Percentiles rank a stretch among this genome's conserved stretches.
These are phyloP conservation scores for Octodon degus DNA, from an alignment of 2,113 vertebrate genomes.

Conservation along the genomic window DNA sequence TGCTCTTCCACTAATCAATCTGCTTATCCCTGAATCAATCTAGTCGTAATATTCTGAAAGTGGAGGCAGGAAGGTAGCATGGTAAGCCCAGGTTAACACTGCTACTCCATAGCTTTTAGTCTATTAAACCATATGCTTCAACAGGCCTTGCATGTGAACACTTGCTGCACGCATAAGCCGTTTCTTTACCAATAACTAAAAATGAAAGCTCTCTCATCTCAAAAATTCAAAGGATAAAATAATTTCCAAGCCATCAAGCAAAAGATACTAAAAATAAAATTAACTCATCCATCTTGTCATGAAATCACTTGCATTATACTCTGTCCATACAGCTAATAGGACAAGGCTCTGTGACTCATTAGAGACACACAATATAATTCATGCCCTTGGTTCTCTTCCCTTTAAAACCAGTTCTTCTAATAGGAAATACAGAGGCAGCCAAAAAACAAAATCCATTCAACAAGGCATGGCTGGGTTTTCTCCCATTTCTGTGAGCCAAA, in stretches of 20 bases:
- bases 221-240: constrained; percentile 45
- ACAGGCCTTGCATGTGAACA: neutral
- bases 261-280: constrained; percentile 30
- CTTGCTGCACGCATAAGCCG: constrained; percentile 11
- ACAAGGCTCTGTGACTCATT: neutral
- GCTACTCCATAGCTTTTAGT: constrained; percentile 10
- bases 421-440: constrained; percentile 39
- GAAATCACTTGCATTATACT: neutral
- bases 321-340: neutral
- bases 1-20: neutral
- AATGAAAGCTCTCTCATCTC: constrained; percentile 23
- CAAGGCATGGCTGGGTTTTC: constrained; percentile 58
- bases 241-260: neutral
- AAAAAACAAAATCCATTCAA: constrained; percentile 69
- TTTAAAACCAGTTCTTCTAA: constrained; percentile 55
- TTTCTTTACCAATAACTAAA: constrained; percentile 32
- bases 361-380: constrained; percentile 4
- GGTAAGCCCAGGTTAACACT: neutral
- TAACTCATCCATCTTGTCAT: constrained; percentile 42
- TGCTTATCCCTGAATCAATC: neutral
- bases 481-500: constrained; percentile 54
- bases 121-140: constrained; percentile 36
- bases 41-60: constrained; percentile 9
- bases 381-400: constrained; percentile 28
- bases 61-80: neutral